A percentile compares a stretch with the other conserved stretches of the same genome.
phyloP scores from a whole-genome alignment of 2,797 vertebrate genomes.

The Falco novaeseelandiae region DNA sequence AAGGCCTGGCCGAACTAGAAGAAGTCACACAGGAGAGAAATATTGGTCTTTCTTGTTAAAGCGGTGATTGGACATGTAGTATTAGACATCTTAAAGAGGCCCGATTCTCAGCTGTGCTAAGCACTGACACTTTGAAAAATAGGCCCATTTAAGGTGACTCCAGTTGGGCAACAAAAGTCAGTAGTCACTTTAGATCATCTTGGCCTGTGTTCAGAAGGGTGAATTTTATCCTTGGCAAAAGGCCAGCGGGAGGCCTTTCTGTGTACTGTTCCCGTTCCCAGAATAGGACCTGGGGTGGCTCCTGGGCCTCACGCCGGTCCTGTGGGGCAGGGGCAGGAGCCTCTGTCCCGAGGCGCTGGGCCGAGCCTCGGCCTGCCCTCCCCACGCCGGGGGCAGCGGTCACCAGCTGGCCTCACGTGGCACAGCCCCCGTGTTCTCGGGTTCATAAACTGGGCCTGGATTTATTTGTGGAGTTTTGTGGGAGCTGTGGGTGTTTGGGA shows the following conservation, averaged over 20 bases:
- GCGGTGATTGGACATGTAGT: neutral
- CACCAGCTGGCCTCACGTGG: accelerated
- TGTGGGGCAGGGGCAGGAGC: neutral
- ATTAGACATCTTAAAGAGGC: neutral
- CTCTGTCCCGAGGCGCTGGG: neutral
- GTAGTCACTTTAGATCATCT: conserved; percentile 66
- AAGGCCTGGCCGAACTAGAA: neutral
- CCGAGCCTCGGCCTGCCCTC: neutral
- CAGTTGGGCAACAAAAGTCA: conserved; percentile 58
- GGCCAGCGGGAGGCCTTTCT: conserved; percentile 51
- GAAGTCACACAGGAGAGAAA: conserved; percentile 5
- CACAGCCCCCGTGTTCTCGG: neutral
- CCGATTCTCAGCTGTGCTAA: conserved; percentile 55
- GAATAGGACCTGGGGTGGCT: conserved; percentile 59
- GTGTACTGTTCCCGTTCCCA: conserved; percentile 43
- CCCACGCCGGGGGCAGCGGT: accelerated
- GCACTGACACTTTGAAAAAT: conserved; percentile 80
- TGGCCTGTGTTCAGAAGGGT: conserved; percentile 54
- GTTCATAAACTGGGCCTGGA: neutral
- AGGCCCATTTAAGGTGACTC: conserved; percentile 60
- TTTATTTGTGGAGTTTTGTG: neutral
- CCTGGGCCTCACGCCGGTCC: neutral
- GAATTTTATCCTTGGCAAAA: conserved; percentile 54
- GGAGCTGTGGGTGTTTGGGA: neutral
- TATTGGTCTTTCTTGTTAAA: neutral